A percentile compares a stretch with the other conserved stretches of the same genome.
Evolutionary conservation across 2,113 vertebrate species (phyloP).

Genomic region (Oenanthe oenanthe): DNA sequence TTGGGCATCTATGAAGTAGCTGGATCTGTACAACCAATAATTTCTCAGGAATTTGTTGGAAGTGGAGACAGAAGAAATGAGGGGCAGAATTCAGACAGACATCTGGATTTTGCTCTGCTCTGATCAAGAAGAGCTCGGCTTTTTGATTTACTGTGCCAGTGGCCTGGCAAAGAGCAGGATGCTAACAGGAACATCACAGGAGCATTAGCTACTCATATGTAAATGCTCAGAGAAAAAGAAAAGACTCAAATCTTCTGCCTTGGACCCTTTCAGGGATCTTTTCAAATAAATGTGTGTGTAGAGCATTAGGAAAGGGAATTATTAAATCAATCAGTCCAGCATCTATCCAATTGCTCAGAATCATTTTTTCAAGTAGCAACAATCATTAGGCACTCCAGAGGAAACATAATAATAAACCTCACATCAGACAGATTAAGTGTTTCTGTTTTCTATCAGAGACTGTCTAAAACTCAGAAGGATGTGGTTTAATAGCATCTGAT

Average conservation of each 20-base stretch:
- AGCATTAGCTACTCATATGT: neutral
- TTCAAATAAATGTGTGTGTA: neutral
- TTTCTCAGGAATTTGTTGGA: neutral
- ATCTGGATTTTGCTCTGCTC: neutral
- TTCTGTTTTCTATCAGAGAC: neutral
- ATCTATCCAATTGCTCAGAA: neutral
- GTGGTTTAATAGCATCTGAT: neutral
- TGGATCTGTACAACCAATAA: neutral
- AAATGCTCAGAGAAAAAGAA: neutral
- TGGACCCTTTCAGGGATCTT: neutral
- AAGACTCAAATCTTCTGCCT: neutral
- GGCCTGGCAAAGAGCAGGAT: neutral
- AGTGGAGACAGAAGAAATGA: neutral
- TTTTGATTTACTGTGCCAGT: neutral
- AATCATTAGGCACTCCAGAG: neutral
- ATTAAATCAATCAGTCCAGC: neutral
- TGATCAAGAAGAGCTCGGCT: neutral
- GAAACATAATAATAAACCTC: neutral
- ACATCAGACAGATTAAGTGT: neutral
- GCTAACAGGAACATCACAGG: neutral
- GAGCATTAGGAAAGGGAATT: neutral
- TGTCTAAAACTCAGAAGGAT: neutral
- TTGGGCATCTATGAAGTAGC: neutral
- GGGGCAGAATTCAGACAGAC: neutral
- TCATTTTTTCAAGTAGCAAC: neutral